These are phyloP conservation scores for Atlantisia rogersi DNA, from an alignment of 2,113 vertebrate species.

Conservation along the genomic window DNA sequence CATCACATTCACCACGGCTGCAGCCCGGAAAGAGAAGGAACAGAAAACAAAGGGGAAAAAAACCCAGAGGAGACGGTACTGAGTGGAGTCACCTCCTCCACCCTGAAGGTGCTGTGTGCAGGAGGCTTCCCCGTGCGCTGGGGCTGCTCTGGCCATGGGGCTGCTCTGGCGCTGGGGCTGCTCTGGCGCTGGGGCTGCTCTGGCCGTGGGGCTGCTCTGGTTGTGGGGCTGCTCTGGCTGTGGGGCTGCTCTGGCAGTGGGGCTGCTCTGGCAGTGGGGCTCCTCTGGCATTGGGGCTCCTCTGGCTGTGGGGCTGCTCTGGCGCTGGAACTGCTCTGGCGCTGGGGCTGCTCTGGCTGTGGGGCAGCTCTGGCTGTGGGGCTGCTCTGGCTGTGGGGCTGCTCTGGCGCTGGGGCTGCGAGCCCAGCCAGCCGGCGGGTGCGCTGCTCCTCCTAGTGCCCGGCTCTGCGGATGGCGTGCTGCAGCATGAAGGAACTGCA, in stretches of 20 bases:
- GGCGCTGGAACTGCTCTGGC: too few relatives aligned
- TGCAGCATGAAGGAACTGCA: not conserved
- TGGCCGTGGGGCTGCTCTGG: too few relatives aligned
- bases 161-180: too few relatives aligned
- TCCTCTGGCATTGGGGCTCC: too few relatives aligned
- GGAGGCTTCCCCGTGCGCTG: not conserved
- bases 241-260: too few relatives aligned
- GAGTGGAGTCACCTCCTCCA: not conserved
- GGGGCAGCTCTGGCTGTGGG: too few relatives aligned
- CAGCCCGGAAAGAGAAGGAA: conserved; percentile 73
- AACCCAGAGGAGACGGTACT: conserved; percentile 39
- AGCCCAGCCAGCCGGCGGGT: not conserved
- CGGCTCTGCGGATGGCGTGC: not conserved
- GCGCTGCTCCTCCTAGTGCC: not conserved
- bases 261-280: too few relatives aligned
- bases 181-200: too few relatives aligned
- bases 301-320: too few relatives aligned
- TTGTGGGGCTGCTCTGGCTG: too few relatives aligned
- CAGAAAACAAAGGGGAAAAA: not conserved
- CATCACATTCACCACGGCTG: conserved; percentile 89
- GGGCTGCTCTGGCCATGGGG: too few relatives aligned
- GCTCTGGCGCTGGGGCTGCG: not conserved
- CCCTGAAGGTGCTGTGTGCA: not conserved
- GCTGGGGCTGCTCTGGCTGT: not conserved
- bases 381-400: too few relatives aligned